Evolutionary conservation across 2,888 invertebrate species (phyloP), one percentile per base, ranked within the genome.

Genomic region (Pomacea canaliculata): DNA sequence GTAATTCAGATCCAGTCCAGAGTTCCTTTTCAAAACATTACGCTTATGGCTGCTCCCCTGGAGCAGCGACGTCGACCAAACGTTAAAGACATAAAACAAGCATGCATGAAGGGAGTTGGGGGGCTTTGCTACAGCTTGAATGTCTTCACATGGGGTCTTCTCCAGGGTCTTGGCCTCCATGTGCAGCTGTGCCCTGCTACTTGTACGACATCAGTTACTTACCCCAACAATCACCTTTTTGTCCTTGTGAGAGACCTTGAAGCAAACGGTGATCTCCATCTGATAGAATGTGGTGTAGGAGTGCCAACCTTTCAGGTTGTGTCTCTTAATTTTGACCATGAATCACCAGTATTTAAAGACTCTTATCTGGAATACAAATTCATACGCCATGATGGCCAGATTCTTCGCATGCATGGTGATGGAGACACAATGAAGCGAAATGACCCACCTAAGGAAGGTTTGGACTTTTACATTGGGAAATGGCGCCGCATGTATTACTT

Each of bases 281-380:
- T 82, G 10, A 69, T 80, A 5, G 82, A 83, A 56, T 76, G 77
- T 9, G 81, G 78, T 0, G 71, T 77, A 63, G 83, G 82, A 4
- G 78, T 76, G 59, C 83, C 83, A 46, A 81, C 82, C 19, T 83
- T 81, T 65, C 59, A 75, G 16, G 78, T 76, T 8, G 37, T 83
- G 1, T 70, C 76, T 70, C 70, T 83, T n/a, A 77, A 80, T 65
- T 82, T 82, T 68, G 80, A 82, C 23, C 62, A 71, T 56, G 82
- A 83, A 60, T 79, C 81, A 1, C 80, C 78, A 0, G 62, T 72
- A n/a, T 82, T 67, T 48, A n/a, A 76, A 19, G 78, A 81, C n/a
- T 81, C 82, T 12, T 82, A 79, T 56, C 73, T 83, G 16, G 80
- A 81, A 62, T 83, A 82, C 68, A 83, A 83, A 62, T 83, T 78